Conservation (phyloP, 2,797 vertebrate species). For the Enteromius mattozi region DNA sequence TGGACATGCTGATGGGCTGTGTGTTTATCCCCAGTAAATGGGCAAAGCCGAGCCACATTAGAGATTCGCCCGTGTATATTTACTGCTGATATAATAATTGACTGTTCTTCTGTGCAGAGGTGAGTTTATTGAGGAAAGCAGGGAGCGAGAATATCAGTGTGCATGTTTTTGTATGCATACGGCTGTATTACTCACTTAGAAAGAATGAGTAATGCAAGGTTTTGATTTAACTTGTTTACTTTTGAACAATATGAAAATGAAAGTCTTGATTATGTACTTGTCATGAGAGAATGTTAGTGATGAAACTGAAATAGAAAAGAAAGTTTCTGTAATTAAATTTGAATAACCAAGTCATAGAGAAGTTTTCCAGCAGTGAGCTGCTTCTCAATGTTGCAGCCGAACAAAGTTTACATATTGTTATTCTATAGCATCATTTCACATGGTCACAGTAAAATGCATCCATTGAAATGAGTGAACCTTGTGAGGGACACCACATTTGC, state of each 20-base stretch:
- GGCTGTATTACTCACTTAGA: conserved; percentile 18
- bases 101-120: conserved; percentile 67
- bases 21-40: conserved; percentile 40
- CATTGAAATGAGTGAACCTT: conserved; percentile 11
- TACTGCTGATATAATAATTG: conserved; percentile 75
- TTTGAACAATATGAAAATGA: conserved; percentile 27
- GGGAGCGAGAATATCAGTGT: conserved; percentile 19
- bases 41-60: conserved; percentile 63
- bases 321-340: not conserved
- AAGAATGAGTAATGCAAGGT: conserved; percentile 20
- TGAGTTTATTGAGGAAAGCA: conserved; percentile 71
- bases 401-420: not conserved
- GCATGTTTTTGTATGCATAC: conserved; percentile 45
- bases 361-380: not conserved
- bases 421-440: not conserved
- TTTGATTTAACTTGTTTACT: conserved; percentile 35
- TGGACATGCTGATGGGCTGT: conserved; percentile 32
- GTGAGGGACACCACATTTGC: conserved; percentile 26
- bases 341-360: not conserved
- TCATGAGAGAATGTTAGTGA: conserved; percentile 8
- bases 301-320: not conserved
- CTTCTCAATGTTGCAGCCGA: not conserved
- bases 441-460: not conserved
- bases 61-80: conserved; percentile 65
- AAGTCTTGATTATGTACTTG: conserved; percentile 21